A percentile compares a stretch with the other conserved stretches of the same genome.
Evolutionary conservation across 2,113 vertebrate species (phyloP).

Genomic region (Callocephalon fimbriatum): DNA sequence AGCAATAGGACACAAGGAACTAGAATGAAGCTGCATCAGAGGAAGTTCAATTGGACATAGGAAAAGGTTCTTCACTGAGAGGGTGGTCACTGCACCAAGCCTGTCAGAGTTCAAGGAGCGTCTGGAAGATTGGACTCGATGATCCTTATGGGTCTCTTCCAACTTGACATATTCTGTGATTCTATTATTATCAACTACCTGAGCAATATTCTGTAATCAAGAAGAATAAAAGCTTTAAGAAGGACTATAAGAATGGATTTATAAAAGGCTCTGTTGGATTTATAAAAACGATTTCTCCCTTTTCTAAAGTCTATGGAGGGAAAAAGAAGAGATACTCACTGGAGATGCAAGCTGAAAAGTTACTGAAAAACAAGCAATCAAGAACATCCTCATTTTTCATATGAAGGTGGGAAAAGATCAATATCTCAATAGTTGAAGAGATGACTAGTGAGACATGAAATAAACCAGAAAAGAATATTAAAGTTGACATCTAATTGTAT

Average conservation of each 20-base stretch:
- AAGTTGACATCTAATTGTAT: slow-evolving; percentile 27
- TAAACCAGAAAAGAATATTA: slow-evolving; percentile 7
- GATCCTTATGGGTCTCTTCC: background rate
- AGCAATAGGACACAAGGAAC: background rate
- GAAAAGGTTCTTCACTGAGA: background rate
- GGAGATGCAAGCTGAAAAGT: background rate
- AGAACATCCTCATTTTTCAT: background rate
- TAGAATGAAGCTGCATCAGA: background rate
- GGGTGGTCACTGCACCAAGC: background rate
- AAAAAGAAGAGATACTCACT: background rate
- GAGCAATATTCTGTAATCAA: background rate
- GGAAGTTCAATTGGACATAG: background rate
- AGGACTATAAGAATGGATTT: background rate
- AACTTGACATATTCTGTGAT: background rate
- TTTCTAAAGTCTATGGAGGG: background rate
- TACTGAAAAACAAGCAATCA: background rate
- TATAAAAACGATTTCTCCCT: background rate
- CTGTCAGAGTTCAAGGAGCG: background rate
- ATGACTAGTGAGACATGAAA: background rate
- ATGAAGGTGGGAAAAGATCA: background rate
- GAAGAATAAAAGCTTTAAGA: background rate
- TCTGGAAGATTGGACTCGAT: background rate
- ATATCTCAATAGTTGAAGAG: background rate
- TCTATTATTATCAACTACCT: background rate
- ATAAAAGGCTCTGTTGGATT: background rate